Conservation (phyloP, 2,797 vertebrate species). For the Paratrypauchen microcephalus region DNA sequence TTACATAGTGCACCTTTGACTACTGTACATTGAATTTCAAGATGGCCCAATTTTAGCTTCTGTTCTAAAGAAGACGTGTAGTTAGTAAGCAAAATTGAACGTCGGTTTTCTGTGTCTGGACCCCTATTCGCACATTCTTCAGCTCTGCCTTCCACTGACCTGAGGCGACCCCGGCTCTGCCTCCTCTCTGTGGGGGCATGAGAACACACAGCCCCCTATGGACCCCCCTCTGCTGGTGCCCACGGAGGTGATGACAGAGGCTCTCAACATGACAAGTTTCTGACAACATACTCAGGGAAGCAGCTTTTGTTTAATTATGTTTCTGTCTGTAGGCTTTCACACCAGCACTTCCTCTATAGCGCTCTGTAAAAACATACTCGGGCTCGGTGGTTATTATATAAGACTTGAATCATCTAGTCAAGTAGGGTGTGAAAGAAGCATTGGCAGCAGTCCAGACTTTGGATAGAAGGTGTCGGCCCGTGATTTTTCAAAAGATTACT, state of each 20-base stretch:
- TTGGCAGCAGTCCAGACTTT: neutral
- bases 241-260: slow-evolving; percentile 38
- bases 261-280: slow-evolving; percentile 20
- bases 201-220: slow-evolving; percentile 49
- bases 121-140: slow-evolving; percentile 50
- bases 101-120: slow-evolving; percentile 67
- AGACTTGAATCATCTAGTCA: slow-evolving; percentile 16
- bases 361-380: slow-evolving; percentile 31
- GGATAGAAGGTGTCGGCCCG: slow-evolving; percentile 7
- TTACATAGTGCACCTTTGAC: neutral
- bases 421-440: slow-evolving; percentile 17
- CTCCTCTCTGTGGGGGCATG: slow-evolving; percentile 56
- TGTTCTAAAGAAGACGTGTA: neutral
- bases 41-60: neutral
- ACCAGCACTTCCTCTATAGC: slow-evolving; percentile 30
- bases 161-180: slow-evolving; percentile 36
- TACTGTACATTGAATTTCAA: neutral
- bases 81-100: neutral
- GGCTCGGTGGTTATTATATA: slow-evolving; percentile 32
- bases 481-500: slow-evolving; percentile 14
- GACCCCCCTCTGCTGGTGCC: slow-evolving; percentile 40
- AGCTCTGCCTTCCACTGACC: slow-evolving; percentile 66
- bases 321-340: slow-evolving; percentile 22
- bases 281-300: slow-evolving; percentile 39
- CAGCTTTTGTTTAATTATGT: slow-evolving; percentile 44